A percentile compares a stretch with the other conserved stretches of the same genome.
Conservation (phyloP, 2,113 vertebrate genomes). For the Brevimyrus niger region DNA sequence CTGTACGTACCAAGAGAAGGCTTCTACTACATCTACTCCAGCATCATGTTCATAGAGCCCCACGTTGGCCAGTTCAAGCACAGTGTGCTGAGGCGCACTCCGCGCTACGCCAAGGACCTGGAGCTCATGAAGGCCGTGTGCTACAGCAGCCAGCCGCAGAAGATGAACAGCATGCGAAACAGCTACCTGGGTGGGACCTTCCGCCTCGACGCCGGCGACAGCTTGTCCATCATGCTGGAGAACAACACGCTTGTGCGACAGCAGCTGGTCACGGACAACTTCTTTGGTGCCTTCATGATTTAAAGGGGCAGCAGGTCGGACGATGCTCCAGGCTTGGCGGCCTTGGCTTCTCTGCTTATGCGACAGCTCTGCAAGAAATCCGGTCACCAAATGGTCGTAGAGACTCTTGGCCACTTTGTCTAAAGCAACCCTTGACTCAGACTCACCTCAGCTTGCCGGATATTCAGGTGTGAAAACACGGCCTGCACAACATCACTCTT, state of each 20-base stretch:
- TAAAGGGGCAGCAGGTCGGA: background rate
- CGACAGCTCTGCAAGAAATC: background rate
- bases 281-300: conserved; percentile 59
- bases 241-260: background rate
- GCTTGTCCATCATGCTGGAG: conserved; percentile 44
- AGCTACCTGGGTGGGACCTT: conserved; percentile 57
- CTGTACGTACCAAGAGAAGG: conserved; percentile 38
- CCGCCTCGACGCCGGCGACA: conserved; percentile 30
- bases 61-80: conserved; percentile 42
- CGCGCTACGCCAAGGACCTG: conserved; percentile 24
- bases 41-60: conserved; percentile 35
- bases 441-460: conserved; percentile 39
- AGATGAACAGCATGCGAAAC: conserved; percentile 23
- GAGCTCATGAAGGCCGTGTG: conserved; percentile 50
- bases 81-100: conserved; percentile 35
- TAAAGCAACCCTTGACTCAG: background rate
- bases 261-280: conserved; percentile 32
- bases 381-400: background rate
- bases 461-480: conserved; percentile 38
- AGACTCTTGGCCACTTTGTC: background rate
- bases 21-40: conserved; percentile 58
- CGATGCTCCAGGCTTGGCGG: background rate
- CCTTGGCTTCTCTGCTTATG: background rate
- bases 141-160: conserved; percentile 24
- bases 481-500: background rate